A percentile compares a stretch with the other conserved stretches of the same genome.
phyloP scores from a whole-genome alignment of 2,797 vertebrate species.

The Ctenopoma kingsleyae region DNA sequence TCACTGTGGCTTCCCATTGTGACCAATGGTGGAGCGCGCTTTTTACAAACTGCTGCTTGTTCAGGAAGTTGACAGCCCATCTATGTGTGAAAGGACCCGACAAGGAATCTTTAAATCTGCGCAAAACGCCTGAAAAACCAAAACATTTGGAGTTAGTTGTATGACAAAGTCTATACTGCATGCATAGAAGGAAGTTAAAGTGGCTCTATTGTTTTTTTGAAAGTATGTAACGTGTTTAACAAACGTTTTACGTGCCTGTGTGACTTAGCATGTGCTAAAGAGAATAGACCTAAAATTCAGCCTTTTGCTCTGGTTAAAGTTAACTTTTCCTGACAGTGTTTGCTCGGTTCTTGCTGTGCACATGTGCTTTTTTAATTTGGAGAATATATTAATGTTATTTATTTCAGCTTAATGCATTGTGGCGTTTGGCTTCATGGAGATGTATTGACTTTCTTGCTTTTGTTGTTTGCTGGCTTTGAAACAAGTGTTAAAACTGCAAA shows the following conservation, averaged over 20 bases:
- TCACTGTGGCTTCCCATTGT: background rate
- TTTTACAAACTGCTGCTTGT: constrained; percentile 80
- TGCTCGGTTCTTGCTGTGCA: background rate
- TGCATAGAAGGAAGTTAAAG: background rate
- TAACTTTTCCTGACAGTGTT: background rate
- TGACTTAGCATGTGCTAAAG: constrained; percentile 19
- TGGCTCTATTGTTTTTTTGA: background rate
- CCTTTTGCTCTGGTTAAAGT: background rate
- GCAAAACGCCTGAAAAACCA: constrained; percentile 31
- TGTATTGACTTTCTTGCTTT: background rate
- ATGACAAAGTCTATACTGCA: constrained; percentile 1
- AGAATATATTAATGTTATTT: background rate
- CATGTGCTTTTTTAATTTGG: background rate
- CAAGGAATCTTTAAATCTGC: constrained; percentile 50
- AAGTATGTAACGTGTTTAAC: constrained; percentile 25
- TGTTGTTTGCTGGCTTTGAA: background rate
- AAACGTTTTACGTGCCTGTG: background rate
- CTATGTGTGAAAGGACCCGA: constrained; percentile 18
- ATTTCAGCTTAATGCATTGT: background rate
- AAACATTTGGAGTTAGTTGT: background rate
- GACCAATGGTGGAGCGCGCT: constrained; percentile 80
- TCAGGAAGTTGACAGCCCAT: constrained; percentile 77
- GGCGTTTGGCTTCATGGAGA: background rate
- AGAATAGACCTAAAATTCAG: background rate
- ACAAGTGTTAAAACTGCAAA: background rate